phyloP scores from a whole-genome alignment of 1,140 invertebrate species.

The Pemphigus obesinymphae region DNA sequence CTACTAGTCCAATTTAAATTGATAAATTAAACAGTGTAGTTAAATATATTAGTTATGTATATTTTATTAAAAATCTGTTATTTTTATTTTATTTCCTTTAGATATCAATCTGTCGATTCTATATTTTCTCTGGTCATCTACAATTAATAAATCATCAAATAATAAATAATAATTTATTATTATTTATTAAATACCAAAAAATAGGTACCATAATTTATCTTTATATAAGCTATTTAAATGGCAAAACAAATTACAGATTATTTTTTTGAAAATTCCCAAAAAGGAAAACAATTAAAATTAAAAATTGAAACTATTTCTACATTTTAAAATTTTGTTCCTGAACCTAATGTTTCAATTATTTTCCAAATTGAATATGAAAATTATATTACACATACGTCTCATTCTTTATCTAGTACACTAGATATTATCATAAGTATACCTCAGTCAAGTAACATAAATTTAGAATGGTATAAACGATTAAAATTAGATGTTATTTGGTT shows the following conservation, averaged over 20 bases:
- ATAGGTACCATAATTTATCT: no score
- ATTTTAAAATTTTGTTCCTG: background rate
- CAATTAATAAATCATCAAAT: no score
- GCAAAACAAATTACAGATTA: background rate
- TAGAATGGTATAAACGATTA: background rate
- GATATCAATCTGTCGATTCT: no score
- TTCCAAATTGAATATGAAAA: background rate
- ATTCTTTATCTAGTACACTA: background rate
- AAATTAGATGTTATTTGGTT: conserved; percentile 16
- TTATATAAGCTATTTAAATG: no score
- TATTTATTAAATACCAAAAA: no score
- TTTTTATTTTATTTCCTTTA: no score
- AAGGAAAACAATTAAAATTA: background rate
- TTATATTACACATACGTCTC: background rate
- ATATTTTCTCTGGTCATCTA: no score
- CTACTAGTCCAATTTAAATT: no score
- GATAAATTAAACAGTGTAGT: no score
- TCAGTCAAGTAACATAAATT: background rate
- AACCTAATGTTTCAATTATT: background rate
- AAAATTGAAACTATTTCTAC: background rate
- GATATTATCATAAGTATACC: background rate
- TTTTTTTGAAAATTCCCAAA: background rate
- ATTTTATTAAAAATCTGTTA: no score
- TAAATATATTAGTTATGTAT: no score
- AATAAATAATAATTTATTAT: no score